phyloP scores from a whole-genome alignment of 2,888 invertebrate genomes.

The Cordilura impudica region DNA sequence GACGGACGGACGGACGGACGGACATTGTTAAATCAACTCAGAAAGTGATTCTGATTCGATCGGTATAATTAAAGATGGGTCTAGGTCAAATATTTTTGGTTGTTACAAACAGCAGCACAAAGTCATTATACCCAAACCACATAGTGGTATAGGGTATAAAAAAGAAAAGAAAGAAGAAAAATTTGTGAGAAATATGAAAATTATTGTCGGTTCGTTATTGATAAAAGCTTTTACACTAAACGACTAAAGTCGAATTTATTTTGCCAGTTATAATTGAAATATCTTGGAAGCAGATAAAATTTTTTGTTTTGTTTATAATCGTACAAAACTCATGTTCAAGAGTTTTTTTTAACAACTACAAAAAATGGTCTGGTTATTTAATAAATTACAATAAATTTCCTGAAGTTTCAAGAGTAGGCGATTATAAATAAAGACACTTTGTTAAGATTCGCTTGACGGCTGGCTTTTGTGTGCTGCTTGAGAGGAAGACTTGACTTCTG shows the following conservation, averaged over 20 bases:
- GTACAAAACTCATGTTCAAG: constrained; percentile 11
- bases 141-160: too few relatives aligned
- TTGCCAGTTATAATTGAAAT: constrained; percentile 48
- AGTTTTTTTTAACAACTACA: constrained; percentile 9
- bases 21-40: too few relatives aligned
- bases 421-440: constrained; percentile 53
- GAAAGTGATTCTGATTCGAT: too few relatives aligned
- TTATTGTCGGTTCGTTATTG: constrained; percentile 35
- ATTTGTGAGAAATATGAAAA: constrained; percentile 57
- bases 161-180: constrained; percentile 19
- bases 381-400: constrained; percentile 54
- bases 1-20: too few relatives aligned
- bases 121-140: too few relatives aligned
- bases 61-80: too few relatives aligned
- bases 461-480: background rate
- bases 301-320: constrained; percentile 12
- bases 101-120: too few relatives aligned
- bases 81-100: too few relatives aligned
- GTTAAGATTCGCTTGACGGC: constrained; percentile 12
- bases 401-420: constrained; percentile 48
- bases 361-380: constrained; percentile 42
- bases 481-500: constrained; percentile 8
- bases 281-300: constrained; percentile 8
- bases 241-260: constrained; percentile 38
- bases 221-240: constrained; percentile 30